Evolutionary conservation across 2,113 vertebrate species (phyloP), one percentile per base, ranked within the genome.

Genomic region (Rhizomys pruinosus): DNA sequence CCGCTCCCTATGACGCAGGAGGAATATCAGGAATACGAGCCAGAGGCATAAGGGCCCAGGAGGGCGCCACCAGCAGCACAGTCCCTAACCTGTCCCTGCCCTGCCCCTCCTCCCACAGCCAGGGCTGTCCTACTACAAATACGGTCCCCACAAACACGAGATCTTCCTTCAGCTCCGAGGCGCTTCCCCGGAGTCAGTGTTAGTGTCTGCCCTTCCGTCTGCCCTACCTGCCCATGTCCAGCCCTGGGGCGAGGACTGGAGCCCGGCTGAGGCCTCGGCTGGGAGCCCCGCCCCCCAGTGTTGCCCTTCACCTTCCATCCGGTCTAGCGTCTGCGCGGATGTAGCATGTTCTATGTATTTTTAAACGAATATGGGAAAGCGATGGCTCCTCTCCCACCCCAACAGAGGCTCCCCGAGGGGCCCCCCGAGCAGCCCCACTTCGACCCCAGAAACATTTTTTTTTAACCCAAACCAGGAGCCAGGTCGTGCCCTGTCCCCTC

Each of bases 1-100:
- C 39, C 87, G 63, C 47, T 27, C 93, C 79, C 82, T 74, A 84
- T 92, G 64, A 93, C 61, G 27, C 98, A 99, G 99, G 99, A 99
- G 97, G 98, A 99, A 93, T 99, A 98, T 98, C 99, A 99, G 98
- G 99, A 99, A 97, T 99, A 99, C 71, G 99, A 99, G 97, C 99
- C 99, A 95, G 99, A 99, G 98, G 99, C 99, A 32, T 99, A 99
- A 99, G 98, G 98, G 97, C 85, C 96, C 97, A 90, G 98, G 95
- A 97, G 55, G 97, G 98, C 98, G 97, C 98, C 99, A 99, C 99
- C 99, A 98, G 98, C 98, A 99, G 99, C 99, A 99, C 99, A 99
- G 98, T 98, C 98, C 97, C 88, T 96, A 74, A 37, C 64, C 93
- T 86, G 95, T 73, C 93, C 97, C 80, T 15, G 61, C 22, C 61